Evolutionary conservation across 2,113 vertebrate species (phyloP).

Genomic region (Prinia subflava): DNA sequence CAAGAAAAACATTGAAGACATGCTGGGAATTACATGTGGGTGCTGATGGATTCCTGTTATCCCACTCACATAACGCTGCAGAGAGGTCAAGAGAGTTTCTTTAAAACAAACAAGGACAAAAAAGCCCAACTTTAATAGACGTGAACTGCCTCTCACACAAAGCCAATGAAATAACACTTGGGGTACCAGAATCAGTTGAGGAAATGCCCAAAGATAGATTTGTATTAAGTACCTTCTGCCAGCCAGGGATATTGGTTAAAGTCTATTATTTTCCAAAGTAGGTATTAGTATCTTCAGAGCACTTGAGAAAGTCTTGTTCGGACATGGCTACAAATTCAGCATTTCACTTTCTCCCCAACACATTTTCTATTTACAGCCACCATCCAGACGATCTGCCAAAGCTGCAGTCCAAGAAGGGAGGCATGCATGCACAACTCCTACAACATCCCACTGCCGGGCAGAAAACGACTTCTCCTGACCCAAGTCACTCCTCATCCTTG

Average conservation of each 20-base stretch:
- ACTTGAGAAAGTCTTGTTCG: neutral
- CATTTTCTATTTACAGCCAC: neutral
- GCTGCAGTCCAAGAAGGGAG: neutral
- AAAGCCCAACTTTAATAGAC: neutral
- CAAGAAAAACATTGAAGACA: slow-evolving; percentile 25
- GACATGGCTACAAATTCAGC: neutral
- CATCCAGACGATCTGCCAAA: slow-evolving; percentile 19
- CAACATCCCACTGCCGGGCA: neutral
- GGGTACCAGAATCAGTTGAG: neutral
- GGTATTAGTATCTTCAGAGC: neutral
- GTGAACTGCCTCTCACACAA: neutral
- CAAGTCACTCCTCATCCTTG: neutral
- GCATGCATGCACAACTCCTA: neutral
- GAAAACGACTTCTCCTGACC: neutral
- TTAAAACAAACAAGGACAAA: slow-evolving; percentile 14
- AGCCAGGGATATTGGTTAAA: neutral
- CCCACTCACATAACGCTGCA: neutral
- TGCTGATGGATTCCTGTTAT: neutral
- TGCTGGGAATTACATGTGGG: neutral
- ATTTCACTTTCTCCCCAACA: neutral
- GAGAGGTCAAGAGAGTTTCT: slow-evolving; percentile 50
- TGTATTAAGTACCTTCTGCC: neutral
- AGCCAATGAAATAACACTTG: neutral
- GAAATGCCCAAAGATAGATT: neutral
- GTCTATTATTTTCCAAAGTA: neutral